Base-by-base conservation (phyloP, 2,888 invertebrate species). In the Adelphocoris suturalis region DNA sequence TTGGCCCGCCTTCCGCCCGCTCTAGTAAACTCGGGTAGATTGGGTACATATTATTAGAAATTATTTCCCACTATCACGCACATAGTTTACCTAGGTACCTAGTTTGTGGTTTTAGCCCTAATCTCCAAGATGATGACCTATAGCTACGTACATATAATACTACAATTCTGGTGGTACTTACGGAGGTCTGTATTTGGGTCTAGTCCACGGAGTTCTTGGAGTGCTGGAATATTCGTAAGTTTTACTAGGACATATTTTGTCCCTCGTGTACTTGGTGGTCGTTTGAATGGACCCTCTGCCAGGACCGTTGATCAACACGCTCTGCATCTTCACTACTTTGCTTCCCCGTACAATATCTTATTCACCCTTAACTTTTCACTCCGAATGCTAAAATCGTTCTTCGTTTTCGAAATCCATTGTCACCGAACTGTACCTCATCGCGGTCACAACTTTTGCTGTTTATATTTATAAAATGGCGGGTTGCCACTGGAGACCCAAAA, bases 221-320 rank as follows among this genome's bases (percentile, higher is more conserved):
- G 48, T 52, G 86, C 90, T 90, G n/a, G 85, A 85, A 46, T 78
- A 90, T 47, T 90, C 86, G 86, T 90, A 90, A n/a, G 88, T 81
- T 55, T 52, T 88, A 14, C 89, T 61, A 11, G 82, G n/a, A 48
- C 89, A 89, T 4, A 89, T 61, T n/a, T 84, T 89, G 28, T 89
- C 89, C 23, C 89, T 55, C 46, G 81, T 81, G 89, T 89, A 89
- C n/a, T 61, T 81, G 0, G 89, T 89, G 4, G 89, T 89, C 82
- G 82, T 84, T 28, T 82, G 78, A 78, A 88, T 16, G 12, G 89
- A 57, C 27, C 28, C 82, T 23, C 61, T 61, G 47, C 28, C 28
- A 7, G 89, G 89, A 23, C 89, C 89, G 47, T 82, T 68, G 37
- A 89, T 89, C 82, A 89, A 16, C 13, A 89, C 89, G 46, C 68